phyloP scores from a whole-genome alignment of 2,113 vertebrate genomes.

The Sturnus vulgaris region DNA sequence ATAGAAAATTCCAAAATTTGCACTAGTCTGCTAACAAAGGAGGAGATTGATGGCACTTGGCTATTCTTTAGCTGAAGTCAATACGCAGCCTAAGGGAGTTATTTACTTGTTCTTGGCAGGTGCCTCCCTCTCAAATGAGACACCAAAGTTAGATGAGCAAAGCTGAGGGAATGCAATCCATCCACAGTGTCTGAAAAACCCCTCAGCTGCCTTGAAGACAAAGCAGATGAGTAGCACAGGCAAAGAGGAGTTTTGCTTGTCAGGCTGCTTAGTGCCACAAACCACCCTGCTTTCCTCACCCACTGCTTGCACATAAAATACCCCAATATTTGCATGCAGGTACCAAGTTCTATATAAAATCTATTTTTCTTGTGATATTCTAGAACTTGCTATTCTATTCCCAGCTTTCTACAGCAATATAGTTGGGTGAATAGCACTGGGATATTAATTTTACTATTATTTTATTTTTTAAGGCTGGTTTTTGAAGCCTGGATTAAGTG shows the following conservation, averaged over 20 bases:
- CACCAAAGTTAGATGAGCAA: background rate
- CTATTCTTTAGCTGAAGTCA: constrained; percentile 40
- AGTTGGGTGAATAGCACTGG: background rate
- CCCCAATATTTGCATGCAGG: background rate
- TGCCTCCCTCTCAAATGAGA: constrained; percentile 1
- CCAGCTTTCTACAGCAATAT: background rate
- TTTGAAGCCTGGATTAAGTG: constrained; percentile 1
- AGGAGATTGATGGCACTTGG: constrained; percentile 15
- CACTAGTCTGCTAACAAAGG: background rate
- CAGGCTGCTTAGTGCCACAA: background rate
- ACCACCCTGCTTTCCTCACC: background rate
- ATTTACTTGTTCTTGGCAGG: constrained; percentile 32
- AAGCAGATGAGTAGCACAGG: background rate
- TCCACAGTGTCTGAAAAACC: background rate
- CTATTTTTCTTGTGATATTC: background rate
- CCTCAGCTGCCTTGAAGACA: background rate
- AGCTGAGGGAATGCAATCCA: background rate
- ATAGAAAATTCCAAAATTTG: constrained; percentile 27
- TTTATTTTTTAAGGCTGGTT: background rate
- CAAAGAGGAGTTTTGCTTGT: background rate
- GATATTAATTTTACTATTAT: background rate
- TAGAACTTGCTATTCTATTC: background rate
- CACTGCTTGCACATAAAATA: background rate
- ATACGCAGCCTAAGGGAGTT: background rate
- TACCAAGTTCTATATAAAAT: background rate